A percentile compares a stretch with the other conserved stretches of the same genome.
These are phyloP conservation scores for Melanotaenia pygmaea DNA, from an alignment of 2,797 vertebrate species.

Conservation along the genomic window DNA sequence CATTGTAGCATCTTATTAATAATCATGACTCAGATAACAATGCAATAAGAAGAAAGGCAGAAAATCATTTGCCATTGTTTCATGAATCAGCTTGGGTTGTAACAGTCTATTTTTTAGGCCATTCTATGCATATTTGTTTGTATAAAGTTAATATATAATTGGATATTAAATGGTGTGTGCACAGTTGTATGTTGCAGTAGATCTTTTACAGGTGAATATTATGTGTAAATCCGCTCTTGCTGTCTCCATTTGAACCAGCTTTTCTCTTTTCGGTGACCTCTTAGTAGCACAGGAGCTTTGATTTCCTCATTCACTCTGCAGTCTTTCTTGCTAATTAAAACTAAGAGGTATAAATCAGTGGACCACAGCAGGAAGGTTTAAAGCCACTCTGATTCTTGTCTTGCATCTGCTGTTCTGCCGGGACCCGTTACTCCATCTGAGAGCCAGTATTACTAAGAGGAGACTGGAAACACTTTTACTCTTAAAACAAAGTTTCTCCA, in stretches of 20 bases:
- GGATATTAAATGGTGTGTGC: neutral
- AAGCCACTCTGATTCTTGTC: conserved; percentile 36
- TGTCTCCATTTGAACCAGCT: neutral
- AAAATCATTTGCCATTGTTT: neutral
- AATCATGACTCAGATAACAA: conserved; percentile 2
- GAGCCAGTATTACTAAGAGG: neutral
- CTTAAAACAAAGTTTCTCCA: neutral
- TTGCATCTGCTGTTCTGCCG: conserved; percentile 1
- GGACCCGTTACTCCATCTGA: neutral
- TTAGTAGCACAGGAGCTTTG: conserved; percentile 7
- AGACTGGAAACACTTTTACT: neutral
- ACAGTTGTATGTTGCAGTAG: neutral
- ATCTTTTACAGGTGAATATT: no score
- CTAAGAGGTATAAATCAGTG: conserved; percentile 41
- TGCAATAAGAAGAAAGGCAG: neutral
- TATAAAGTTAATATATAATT: neutral
- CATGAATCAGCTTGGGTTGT: neutral
- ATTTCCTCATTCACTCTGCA: conserved; percentile 33
- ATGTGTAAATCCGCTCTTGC: neutral
- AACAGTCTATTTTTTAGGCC: neutral
- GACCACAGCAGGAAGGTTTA: conserved; percentile 38
- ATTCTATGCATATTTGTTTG: neutral
- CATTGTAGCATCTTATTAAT: conserved; percentile 11
- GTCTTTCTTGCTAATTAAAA: conserved; percentile 56
- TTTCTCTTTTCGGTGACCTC: neutral